Evolutionary conservation across 2,797 vertebrate species (phyloP).

Genomic region (Pseudomugil gertrudae): DNA sequence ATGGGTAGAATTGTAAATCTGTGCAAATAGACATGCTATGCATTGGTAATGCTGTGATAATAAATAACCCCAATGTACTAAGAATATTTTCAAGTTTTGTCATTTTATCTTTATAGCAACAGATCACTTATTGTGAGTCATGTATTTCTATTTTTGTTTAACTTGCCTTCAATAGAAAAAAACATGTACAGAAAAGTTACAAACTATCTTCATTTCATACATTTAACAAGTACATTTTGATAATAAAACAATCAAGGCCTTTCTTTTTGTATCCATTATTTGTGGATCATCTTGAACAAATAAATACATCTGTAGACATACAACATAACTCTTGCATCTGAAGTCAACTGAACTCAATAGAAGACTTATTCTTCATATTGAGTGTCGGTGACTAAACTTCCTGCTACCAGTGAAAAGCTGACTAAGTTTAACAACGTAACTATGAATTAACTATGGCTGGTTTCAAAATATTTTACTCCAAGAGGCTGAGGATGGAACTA

Average conservation of each 20-base stretch:
- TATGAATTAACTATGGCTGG: background rate
- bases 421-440: background rate
- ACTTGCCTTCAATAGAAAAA: background rate
- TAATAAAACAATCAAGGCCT: background rate
- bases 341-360: background rate
- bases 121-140: background rate
- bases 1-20: background rate
- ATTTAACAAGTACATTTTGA: background rate
- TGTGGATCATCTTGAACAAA: background rate
- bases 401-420: background rate
- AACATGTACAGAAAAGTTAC: background rate
- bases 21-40: background rate
- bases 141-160: background rate
- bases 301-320: background rate
- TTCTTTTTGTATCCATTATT: background rate
- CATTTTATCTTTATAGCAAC: background rate
- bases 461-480: slow-evolving; percentile 6
- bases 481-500: background rate
- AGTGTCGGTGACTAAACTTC: background rate
- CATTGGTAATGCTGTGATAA: background rate
- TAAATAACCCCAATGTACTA: background rate
- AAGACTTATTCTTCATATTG: background rate
- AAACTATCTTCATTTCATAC: background rate
- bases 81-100: background rate
- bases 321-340: background rate